Evolutionary conservation across 2,888 invertebrate genomes (phyloP), one percentile per base, ranked within the genome.

Genomic region (Drosophila paranaensis): DNA sequence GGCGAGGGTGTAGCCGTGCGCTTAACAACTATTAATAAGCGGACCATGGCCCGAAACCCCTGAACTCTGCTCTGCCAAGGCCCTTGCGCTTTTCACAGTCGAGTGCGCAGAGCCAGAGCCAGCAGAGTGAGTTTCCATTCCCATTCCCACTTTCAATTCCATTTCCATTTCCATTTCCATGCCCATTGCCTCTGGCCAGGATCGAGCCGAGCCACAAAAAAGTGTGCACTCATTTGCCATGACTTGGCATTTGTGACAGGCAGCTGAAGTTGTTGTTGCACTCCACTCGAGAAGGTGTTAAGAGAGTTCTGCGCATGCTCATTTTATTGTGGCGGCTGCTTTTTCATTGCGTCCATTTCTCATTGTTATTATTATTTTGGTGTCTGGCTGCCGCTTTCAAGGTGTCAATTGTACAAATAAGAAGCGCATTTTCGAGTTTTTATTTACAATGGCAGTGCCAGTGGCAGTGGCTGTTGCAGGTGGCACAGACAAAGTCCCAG

Each of bases 11-110:
- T 88, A 71, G 74, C 77, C 81, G 57, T 82, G 74, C 90, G 83
- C 90, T 90, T 90, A 88, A 83, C 89, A 90, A 90, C 88, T 90
- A 88, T 90, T 90, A 90, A 88, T 89, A 83, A 90, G 79, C 76
- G 56, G 50, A 65, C 76, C 82, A 69, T 60, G 61, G 64, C 54
- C 74, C 39, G 60, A 65, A 77, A 67, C 75, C 45, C 45, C 60
- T 39, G 48, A 51, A 54, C 48, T 54, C 57, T 16, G 10, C 39
- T 13, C 20, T 61, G 70, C 67, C 61, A 64, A 60, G 57, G 55
- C 55, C 50, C 61, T 62, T 71, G 62, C 73, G 71, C 75, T 67
- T 74, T 88, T 90, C 67, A 81, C 90, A 82, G 79, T 81, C 76
- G 74, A 85, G 67, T 91, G 89, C 81, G 62, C 70, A 58, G 60